Conservation (phyloP, 2,797 vertebrate species). For the Bradypodion ventrale region DNA sequence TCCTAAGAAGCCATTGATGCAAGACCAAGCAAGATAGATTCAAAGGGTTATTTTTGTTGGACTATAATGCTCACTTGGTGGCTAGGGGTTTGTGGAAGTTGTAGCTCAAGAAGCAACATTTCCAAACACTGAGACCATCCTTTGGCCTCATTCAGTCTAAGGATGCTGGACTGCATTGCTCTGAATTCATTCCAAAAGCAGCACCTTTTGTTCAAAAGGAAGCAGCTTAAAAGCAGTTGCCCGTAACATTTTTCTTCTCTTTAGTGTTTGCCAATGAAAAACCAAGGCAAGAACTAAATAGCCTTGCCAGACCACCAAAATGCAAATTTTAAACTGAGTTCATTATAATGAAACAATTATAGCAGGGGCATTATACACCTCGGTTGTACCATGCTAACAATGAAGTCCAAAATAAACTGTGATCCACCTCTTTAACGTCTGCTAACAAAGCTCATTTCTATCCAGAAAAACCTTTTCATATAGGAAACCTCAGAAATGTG, state of each 20-base stretch:
- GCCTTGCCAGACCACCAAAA: constrained; percentile 24
- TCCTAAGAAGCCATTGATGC: too few species aligned
- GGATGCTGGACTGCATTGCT: not conserved
- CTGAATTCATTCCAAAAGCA: not conserved
- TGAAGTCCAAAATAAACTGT: constrained; percentile 66
- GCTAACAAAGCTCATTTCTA: constrained; percentile 68
- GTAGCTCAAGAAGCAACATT: too few species aligned
- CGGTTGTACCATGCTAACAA: constrained; percentile 58
- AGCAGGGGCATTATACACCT: constrained; percentile 23
- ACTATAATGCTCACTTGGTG: too few species aligned
- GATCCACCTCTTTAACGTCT: constrained; percentile 67
- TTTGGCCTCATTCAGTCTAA: not conserved
- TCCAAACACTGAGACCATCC: too few species aligned
- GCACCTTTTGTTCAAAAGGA: not conserved
- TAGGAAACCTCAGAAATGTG: constrained; percentile 62
- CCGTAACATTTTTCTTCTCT: not conserved
- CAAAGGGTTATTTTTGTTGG: too few species aligned
- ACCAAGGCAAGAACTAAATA: constrained; percentile 47
- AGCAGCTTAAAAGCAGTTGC: not conserved
- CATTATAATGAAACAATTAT: constrained; percentile 45
- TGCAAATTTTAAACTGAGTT: constrained; percentile 37
- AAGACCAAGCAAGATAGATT: too few species aligned
- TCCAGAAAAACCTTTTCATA: constrained; percentile 63
- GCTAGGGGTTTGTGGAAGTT: too few species aligned
- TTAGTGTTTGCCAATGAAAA: not conserved